These are phyloP conservation scores for Aix galericulata DNA, from an alignment of 2,113 vertebrate genomes.

Conservation along the genomic window DNA sequence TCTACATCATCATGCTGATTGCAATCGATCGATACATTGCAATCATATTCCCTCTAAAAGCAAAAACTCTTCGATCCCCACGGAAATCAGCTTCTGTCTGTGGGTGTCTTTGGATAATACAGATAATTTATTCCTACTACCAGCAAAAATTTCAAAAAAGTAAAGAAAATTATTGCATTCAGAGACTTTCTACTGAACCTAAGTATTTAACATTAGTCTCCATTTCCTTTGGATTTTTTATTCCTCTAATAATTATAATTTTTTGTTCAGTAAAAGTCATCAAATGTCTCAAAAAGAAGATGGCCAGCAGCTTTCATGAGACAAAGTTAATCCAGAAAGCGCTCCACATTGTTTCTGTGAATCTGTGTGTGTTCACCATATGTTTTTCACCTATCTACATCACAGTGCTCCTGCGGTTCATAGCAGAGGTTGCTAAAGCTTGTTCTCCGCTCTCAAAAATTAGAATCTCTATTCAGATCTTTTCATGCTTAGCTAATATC, in stretches of 20 bases:
- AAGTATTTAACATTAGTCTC: accelerated
- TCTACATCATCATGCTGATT: conserved; percentile 72
- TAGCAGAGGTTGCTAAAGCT: not conserved
- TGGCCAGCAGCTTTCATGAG: not conserved
- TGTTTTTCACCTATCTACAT: conserved; percentile 78
- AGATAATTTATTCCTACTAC: not conserved
- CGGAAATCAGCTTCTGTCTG: conserved; percentile 68
- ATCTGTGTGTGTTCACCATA: conserved; percentile 71
- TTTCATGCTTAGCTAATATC: conserved; percentile 55
- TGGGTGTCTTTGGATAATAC: conserved; percentile 57
- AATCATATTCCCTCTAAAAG: conserved; percentile 76
- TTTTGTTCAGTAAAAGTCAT: conserved; percentile 78
- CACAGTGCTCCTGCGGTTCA: not conserved
- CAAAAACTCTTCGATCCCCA: conserved; percentile 69
- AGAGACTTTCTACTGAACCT: not conserved
- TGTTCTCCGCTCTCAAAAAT: not conserved
- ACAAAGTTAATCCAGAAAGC: conserved; percentile 54
- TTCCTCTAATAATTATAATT: conserved; percentile 64
- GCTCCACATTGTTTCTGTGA: conserved; percentile 71
- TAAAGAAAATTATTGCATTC: not conserved
- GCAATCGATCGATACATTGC: conserved; percentile 79
- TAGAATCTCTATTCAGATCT: not conserved
- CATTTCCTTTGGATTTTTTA: conserved; percentile 45
- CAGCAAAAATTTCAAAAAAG: accelerated
- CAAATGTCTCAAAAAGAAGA: conserved; percentile 57